Evolutionary conservation across 2,797 vertebrate genomes (phyloP), one percentile per base, ranked within the genome.

Genomic region (Anabacerthia variegaticeps): DNA sequence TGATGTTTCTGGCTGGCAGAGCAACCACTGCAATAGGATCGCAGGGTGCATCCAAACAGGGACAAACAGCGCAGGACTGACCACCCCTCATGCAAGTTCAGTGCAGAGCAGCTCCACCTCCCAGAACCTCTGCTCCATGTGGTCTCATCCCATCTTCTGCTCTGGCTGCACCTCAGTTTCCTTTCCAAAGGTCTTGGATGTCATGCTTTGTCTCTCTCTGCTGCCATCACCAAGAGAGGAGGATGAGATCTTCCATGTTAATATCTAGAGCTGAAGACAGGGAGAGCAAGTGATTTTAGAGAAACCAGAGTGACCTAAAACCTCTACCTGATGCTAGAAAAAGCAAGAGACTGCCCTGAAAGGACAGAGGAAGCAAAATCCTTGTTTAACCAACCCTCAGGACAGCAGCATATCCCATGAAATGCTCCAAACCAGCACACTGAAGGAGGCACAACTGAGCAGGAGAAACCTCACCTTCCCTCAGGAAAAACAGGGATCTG

Each of bases 321-420:
- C 22, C 32, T 62, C 76, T 58, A 36, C 24, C 39, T 52, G 34
- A 15, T 18, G 39, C 36, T 0, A 68, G 24, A 24, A 37, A 49
- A 67, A 56, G 34, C 48, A 61, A 54, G 32, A 86, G 62, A 30
- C 20, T 36, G 28, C 43, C 26, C 51, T 76, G 37, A 8, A 48
- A 59, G 39, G 48, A 7, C 46, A 68, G 30, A 37, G 34, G 12
- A 51, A 46, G 51, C 39, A 62, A 46, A 30, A 67, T 61, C 55
- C 55, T 68, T 10, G 24, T 39, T 48, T 16, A 46, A 32, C 39
- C 84, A 73, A 37, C 56, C 81, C 28, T 41, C 17, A 46, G 30
- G 51, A 76, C 30, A 30, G 30, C 62, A 51, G 56, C 7, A 9
- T 1, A 17, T 24, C 20, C 26, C 15, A 0, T 1, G 9, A 24